Evolutionary conservation across 2,113 vertebrate species (phyloP).

Genomic region (Eptesicus fuscus): DNA sequence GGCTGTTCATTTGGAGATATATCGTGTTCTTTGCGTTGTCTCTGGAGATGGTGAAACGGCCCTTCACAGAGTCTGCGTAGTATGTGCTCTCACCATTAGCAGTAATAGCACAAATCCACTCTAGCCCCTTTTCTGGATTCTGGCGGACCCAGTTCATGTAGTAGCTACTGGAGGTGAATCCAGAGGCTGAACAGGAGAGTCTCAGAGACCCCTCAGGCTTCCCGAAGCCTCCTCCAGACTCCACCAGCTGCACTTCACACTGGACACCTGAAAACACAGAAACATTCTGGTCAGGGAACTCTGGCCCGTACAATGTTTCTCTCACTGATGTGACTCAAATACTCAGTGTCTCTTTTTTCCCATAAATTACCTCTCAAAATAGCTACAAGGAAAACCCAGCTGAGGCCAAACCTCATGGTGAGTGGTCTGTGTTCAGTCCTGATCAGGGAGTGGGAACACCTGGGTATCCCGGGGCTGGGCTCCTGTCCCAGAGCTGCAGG

Average conservation of each 20-base stretch:
- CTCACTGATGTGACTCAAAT: background rate
- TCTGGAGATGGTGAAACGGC: too few species aligned
- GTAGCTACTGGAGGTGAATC: too few species aligned
- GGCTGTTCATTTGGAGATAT: too few species aligned
- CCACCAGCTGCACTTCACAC: too few species aligned
- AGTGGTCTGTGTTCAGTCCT: background rate
- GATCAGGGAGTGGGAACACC: background rate
- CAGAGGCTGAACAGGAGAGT: too few species aligned
- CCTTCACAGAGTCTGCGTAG: too few species aligned
- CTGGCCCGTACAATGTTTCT: fast-evolving
- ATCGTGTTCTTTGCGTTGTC: too few species aligned
- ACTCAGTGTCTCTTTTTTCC: background rate
- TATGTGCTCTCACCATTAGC: too few species aligned
- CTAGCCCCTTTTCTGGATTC: background rate
- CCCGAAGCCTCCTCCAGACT: too few species aligned
- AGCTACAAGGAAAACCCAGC: background rate
- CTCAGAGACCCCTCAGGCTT: too few species aligned
- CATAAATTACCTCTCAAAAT: background rate
- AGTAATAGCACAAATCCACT: too few species aligned
- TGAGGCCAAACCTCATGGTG: background rate
- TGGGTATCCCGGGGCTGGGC: background rate
- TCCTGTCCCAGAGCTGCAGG: too few species aligned
- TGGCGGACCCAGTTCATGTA: fast-evolving
- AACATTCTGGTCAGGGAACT: background rate
- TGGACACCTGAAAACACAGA: background rate